A percentile compares a stretch with the other conserved stretches of the same genome.
These are phyloP conservation scores for Porites evermanni DNA, from an alignment of 92 coral and sea anemone genomes.

Conservation along the genomic window DNA sequence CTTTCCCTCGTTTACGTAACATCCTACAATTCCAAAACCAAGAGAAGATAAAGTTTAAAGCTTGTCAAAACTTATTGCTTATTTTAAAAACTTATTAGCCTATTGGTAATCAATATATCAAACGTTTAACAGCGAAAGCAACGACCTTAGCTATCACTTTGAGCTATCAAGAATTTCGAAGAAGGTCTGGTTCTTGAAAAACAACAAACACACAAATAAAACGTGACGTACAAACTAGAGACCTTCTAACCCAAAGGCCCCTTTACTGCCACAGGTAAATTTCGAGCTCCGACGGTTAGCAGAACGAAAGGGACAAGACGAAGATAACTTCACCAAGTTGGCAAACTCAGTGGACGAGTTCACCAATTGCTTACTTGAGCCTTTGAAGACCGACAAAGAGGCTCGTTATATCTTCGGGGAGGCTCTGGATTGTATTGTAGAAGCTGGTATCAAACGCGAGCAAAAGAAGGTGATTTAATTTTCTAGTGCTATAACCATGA, in stretches of 20 bases:
- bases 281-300: conserved; percentile 14
- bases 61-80: too few species aligned
- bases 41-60: too few species aligned
- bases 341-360: background rate
- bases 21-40: too few species aligned
- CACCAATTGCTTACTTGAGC: background rate
- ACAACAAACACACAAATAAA: too few species aligned
- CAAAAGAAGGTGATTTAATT: background rate
- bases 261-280: background rate
- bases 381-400: background rate
- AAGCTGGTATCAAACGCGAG: background rate
- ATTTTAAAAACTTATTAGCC: too few species aligned
- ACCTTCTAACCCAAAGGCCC: background rate
- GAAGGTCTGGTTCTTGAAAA: too few species aligned
- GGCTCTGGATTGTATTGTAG: background rate
- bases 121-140: too few species aligned
- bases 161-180: too few species aligned
- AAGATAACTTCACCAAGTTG: background rate
- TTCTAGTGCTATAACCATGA: background rate
- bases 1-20: too few species aligned
- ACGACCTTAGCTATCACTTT: too few species aligned
- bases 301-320: background rate
- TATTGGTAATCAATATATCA: too few species aligned
- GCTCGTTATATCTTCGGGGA: background rate
- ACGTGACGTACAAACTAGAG: too few species aligned